phyloP scores from a whole-genome alignment of 2,888 invertebrate species.

The Chloromyia formosa region DNA sequence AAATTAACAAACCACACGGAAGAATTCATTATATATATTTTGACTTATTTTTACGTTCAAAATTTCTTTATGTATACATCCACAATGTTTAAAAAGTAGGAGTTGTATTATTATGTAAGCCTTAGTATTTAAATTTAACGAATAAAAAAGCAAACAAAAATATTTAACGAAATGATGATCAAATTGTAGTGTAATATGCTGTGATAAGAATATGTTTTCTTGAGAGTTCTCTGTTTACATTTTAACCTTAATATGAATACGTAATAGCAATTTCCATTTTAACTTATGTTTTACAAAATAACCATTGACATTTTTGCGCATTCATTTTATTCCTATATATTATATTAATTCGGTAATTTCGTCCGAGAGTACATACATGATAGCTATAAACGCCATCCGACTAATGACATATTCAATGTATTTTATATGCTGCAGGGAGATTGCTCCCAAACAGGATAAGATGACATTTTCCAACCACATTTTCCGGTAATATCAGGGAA shows the following conservation, averaged over 20 bases:
- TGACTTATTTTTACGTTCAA: neutral
- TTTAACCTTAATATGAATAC: slow-evolving; percentile 1
- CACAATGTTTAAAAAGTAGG: neutral
- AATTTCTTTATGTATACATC: slow-evolving; percentile 1
- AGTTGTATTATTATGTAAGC: neutral
- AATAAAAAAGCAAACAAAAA: neutral
- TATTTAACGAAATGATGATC: slow-evolving; percentile 4
- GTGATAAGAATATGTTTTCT: slow-evolving; percentile 9
- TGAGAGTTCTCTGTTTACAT: slow-evolving; percentile 7
- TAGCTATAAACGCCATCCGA: too few relatives aligned
- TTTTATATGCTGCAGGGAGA: too few relatives aligned
- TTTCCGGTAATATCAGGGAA: too few relatives aligned
- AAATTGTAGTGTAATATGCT: slow-evolving; percentile 18
- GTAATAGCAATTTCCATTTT: neutral
- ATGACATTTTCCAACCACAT: too few relatives aligned
- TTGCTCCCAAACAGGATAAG: too few relatives aligned
- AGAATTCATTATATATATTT: slow-evolving; percentile 8
- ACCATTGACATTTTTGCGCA: neutral
- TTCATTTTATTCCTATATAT: neutral
- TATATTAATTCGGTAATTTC: too few relatives aligned
- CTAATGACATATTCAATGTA: too few relatives aligned
- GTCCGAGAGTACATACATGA: too few relatives aligned
- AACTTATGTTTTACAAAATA: neutral
- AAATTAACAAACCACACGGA: neutral
- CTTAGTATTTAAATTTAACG: neutral